Evolutionary conservation across 2,113 vertebrate genomes (phyloP).

Genomic region (Amphilophus citrinellus): DNA sequence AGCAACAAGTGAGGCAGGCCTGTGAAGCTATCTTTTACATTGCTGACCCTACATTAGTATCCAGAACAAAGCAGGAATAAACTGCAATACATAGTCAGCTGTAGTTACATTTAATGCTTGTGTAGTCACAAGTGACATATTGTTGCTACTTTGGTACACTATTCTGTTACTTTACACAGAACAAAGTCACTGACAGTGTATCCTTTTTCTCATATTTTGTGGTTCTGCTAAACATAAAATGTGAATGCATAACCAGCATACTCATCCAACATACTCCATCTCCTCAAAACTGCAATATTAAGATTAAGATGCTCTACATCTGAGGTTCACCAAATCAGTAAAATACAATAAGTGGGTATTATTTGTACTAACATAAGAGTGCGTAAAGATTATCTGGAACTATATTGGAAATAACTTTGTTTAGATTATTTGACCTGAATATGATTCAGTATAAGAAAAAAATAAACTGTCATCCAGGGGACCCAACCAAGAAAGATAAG

Average conservation of each 20-base stretch:
- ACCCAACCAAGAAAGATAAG: neutral
- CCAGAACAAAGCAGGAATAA: constrained; percentile 15
- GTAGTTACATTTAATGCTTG: neutral
- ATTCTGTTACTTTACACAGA: neutral
- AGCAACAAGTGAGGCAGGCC: constrained; percentile 82
- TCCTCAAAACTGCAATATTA: constrained; percentile 8
- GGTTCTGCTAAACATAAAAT: neutral
- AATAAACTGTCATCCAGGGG: neutral
- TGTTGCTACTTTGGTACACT: neutral
- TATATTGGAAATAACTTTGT: neutral
- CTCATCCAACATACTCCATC: neutral
- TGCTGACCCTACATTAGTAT: constrained; percentile 56
- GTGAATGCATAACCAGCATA: neutral
- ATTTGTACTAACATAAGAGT: neutral
- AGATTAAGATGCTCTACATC: neutral
- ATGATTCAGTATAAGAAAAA: neutral
- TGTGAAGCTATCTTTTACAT: constrained; percentile 50
- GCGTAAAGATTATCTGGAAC: neutral
- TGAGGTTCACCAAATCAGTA: neutral
- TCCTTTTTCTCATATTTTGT: neutral
- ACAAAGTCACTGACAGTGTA: neutral
- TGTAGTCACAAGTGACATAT: neutral
- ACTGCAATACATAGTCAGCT: neutral
- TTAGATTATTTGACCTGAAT: neutral
- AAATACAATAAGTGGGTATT: neutral